Percentiles rank a stretch among this genome's conserved stretches.
phyloP scores from a whole-genome alignment of 2,888 invertebrate genomes.

The Plebejus anna region DNA sequence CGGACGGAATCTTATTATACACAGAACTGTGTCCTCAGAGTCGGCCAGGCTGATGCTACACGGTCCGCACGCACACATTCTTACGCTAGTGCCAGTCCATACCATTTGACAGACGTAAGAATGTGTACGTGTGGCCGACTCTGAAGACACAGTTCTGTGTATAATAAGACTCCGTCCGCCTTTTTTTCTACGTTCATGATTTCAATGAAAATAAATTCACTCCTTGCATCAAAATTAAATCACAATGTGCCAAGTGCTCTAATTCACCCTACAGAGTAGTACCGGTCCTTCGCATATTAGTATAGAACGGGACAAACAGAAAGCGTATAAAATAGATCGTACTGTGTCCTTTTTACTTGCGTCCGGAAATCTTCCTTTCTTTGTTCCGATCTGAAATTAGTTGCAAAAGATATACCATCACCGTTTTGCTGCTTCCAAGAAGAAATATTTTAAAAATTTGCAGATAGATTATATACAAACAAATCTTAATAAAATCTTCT shows the following conservation, averaged over 20 bases:
- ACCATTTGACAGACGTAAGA: too few relatives aligned
- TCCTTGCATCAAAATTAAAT: background rate
- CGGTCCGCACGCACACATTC: too few relatives aligned
- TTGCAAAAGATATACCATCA: constrained; percentile 45
- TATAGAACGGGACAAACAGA: constrained; percentile 43
- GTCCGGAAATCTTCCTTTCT: constrained; percentile 70
- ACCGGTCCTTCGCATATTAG: constrained; percentile 32
- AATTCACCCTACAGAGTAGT: background rate
- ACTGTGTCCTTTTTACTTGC: constrained; percentile 78
- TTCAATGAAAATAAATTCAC: background rate
- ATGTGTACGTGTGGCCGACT: too few relatives aligned
- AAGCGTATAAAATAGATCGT: constrained; percentile 52
- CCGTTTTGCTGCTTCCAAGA: constrained; percentile 34
- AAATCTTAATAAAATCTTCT: background rate
- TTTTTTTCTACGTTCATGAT: too few relatives aligned
- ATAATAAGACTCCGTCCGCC: too few relatives aligned
- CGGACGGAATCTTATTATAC: too few relatives aligned
- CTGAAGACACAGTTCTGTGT: too few relatives aligned
- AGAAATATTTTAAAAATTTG: constrained; percentile 10
- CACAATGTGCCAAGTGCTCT: background rate
- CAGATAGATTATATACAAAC: background rate
- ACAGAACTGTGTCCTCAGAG: too few relatives aligned
- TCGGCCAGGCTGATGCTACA: too few relatives aligned
- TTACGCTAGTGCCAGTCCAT: too few relatives aligned
- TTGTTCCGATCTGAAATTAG: constrained; percentile 68